Percentiles rank a stretch among this genome's conserved stretches.
Evolutionary conservation across 2,888 invertebrate genomes (phyloP).

Genomic region (Pristionchus mayeri): DNA sequence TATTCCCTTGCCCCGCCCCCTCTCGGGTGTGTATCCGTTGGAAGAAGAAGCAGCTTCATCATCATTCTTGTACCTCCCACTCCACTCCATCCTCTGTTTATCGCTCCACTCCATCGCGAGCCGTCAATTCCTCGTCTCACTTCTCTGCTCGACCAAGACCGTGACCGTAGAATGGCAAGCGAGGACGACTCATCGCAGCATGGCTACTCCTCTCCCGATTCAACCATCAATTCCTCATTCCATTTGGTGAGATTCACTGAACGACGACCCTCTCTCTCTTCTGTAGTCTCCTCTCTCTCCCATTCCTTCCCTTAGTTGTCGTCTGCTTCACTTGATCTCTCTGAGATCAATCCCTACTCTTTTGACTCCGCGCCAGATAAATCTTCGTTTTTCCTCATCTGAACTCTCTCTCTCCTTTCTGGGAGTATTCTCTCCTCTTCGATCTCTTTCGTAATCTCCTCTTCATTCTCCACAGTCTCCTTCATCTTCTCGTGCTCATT

Average conservation of each 20-base stretch:
- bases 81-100: background rate
- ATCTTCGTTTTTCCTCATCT: background rate
- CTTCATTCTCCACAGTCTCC: background rate
- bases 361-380: too few relatives aligned
- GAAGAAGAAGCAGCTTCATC: conserved; percentile 30
- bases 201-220: background rate
- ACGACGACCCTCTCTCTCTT: too few relatives aligned
- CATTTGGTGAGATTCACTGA: background rate
- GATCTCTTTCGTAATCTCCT: background rate
- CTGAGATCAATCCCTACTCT: background rate
- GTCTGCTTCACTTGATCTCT: background rate
- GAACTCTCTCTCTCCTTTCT: background rate
- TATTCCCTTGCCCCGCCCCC: background rate
- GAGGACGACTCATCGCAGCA: background rate
- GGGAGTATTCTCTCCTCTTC: background rate
- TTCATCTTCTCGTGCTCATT: background rate
- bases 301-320: background rate
- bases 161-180: background rate
- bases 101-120: background rate
- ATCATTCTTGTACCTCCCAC: conserved; percentile 26
- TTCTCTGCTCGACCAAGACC: background rate
- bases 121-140: conserved; percentile 35
- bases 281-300: background rate
- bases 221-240: background rate
- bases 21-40: background rate